phyloP scores from a whole-genome alignment of 2,797 vertebrate genomes.

The Hyperoplus lanceolatus region DNA sequence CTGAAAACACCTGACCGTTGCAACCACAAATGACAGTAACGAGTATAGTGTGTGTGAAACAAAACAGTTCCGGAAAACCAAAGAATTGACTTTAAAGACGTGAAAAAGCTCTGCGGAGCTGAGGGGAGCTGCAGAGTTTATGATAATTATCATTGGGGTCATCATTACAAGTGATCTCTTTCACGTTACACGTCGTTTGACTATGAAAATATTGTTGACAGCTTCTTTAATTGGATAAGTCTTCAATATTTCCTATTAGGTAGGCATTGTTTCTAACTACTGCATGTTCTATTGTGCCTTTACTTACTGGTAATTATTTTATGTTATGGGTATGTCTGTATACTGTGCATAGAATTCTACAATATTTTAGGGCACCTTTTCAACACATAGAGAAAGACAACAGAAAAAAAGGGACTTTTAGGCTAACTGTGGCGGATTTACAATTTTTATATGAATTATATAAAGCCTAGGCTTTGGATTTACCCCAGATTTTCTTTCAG shows the following conservation, averaged over 20 bases:
- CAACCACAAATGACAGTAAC: no score
- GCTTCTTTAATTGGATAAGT: not conserved
- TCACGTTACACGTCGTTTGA: constrained; percentile 4
- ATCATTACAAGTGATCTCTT: not conserved
- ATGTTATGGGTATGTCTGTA: not conserved
- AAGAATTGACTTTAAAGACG: not conserved
- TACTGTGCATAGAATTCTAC: no score
- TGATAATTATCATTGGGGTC: constrained; percentile 14
- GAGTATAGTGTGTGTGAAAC: no score
- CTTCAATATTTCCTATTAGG: not conserved
- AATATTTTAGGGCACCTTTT: not conserved
- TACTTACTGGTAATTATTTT: not conserved
- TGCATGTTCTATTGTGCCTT: not conserved
- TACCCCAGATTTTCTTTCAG: no score
- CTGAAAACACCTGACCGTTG: no score
- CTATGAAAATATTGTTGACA: constrained; percentile 12
- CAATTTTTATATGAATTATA: not conserved
- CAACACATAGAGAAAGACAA: not conserved
- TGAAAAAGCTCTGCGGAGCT: not conserved
- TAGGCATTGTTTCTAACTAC: not conserved
- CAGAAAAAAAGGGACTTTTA: not conserved
- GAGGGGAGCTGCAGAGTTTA: not conserved
- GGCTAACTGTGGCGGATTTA: not conserved
- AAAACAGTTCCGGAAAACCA: not conserved
- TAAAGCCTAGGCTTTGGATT: no score